Base-by-base conservation (phyloP, 2,888 invertebrate species). In the Unio pictorum region DNA sequence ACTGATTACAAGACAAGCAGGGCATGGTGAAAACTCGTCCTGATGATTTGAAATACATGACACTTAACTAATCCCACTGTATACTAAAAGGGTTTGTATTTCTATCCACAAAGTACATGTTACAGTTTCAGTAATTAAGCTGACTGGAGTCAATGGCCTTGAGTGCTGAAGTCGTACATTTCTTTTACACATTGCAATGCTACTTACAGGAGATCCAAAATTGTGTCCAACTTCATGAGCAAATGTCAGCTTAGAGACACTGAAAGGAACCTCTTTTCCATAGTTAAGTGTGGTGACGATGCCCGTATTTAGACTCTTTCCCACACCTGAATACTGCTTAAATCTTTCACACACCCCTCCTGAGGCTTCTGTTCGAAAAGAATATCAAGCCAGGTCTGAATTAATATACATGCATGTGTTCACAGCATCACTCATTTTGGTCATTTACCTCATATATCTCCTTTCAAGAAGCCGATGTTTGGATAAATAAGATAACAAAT, bases 251-350 rank as follows among this genome's bases (percentile, higher is more conserved):
- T 99, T 98, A 61, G 98, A 98, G 55, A 99, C 99, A 91, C 97
- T 97, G 0, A 98, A 96, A 72, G 85, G 83, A 11, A 87, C 86
- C 17, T 80, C 77, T 64, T 81, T 75, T 90, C 98, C 98, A 91
- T 99, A 99, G 92, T 99, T 99, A 78, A 99, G 97, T 90, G 99
- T 97, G 1, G 99, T 99, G 80, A 99, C 98, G 88, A 99, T 98
- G 74, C 99, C 99, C 0, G 99, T 99, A 92, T 99, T 99, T 58
- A 99, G 93, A 17, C 96, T 97, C 74, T 97, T 93, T 83, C 60
- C n/a, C 17, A 69, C 68, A 17, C 23, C 63, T 18, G 63, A 28
- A 28, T 66, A 68, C 26, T 74, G 95, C 91, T 99, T 98, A 91
- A 96, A 97, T 90, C 95, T 96, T 91, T 99, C 99, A 90, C 99